Evolutionary conservation across 2,797 vertebrate genomes (phyloP).

Genomic region (Arremon brunneinucha): DNA sequence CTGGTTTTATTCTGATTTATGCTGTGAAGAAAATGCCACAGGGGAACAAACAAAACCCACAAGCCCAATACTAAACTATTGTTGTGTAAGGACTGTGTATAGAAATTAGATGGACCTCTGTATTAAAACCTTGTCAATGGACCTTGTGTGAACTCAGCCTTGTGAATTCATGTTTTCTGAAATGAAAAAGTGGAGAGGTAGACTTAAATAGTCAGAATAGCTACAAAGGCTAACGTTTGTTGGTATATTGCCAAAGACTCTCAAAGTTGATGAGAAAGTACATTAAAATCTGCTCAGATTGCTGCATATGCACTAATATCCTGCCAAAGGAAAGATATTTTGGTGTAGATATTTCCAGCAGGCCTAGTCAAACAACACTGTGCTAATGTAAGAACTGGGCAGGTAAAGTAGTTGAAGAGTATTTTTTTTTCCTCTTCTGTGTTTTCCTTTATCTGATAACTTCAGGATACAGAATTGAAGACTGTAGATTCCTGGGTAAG

Average conservation of each 20-base stretch:
- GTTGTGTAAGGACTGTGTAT: accelerated
- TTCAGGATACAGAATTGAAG: slow-evolving; percentile 84
- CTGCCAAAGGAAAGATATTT: not conserved
- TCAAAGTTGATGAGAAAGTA: not conserved
- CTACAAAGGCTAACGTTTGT: not conserved
- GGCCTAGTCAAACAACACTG: not conserved
- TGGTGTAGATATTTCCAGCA: not conserved
- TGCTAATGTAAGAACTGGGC: not conserved
- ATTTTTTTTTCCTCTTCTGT: not conserved
- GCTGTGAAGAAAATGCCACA: not conserved
- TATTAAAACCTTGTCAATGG: not conserved
- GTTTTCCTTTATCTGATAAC: not conserved
- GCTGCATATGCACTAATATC: not conserved
- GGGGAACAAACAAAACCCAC: not conserved
- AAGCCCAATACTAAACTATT: not conserved
- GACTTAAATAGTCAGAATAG: not conserved
- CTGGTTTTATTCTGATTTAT: not conserved
- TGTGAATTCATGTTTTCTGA: not conserved
- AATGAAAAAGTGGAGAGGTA: not conserved
- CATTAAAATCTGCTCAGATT: not conserved
- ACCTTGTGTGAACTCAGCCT: not conserved
- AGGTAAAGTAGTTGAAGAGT: not conserved
- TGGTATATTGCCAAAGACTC: not conserved
- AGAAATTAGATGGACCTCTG: not conserved
- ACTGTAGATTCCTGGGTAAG: slow-evolving; percentile 85